phyloP scores from a whole-genome alignment of 2,888 invertebrate genomes.

The Dryobota labecula region DNA sequence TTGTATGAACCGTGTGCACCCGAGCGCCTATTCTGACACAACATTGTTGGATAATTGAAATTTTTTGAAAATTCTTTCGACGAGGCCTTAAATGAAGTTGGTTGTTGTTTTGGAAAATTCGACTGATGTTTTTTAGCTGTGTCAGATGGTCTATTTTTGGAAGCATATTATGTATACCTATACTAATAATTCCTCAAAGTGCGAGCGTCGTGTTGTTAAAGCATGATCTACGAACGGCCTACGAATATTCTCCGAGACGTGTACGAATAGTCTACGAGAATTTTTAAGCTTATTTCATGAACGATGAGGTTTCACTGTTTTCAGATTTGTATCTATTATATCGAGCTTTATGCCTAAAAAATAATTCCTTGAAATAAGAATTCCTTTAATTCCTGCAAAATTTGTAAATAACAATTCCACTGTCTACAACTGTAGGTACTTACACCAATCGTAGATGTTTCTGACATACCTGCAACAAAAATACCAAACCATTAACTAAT shows the following conservation, averaged over 20 bases:
- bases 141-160: neutral
- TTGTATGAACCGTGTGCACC: slow-evolving; percentile 27
- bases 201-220: too few relatives aligned
- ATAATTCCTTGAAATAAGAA: neutral
- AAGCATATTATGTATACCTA: neutral
- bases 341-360: neutral
- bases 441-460: neutral
- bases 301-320: neutral
- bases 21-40: slow-evolving; percentile 42
- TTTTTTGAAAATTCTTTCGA: slow-evolving; percentile 23
- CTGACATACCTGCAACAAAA: neutral
- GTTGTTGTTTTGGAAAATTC: slow-evolving; percentile 3
- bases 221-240: neutral
- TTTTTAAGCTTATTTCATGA: neutral
- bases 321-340: neutral
- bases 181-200: too few relatives aligned
- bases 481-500: slow-evolving; percentile 32
- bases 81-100: slow-evolving; percentile 18
- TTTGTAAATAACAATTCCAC: neutral
- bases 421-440: neutral
- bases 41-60: slow-evolving; percentile 26
- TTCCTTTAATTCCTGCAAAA: neutral
- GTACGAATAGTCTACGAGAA: neutral
- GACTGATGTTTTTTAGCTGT: neutral
- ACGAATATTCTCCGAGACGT: neutral